These are phyloP conservation scores for Porites divaricata DNA, from an alignment of 92 coral and sea anemone genomes.

Conservation along the genomic window DNA sequence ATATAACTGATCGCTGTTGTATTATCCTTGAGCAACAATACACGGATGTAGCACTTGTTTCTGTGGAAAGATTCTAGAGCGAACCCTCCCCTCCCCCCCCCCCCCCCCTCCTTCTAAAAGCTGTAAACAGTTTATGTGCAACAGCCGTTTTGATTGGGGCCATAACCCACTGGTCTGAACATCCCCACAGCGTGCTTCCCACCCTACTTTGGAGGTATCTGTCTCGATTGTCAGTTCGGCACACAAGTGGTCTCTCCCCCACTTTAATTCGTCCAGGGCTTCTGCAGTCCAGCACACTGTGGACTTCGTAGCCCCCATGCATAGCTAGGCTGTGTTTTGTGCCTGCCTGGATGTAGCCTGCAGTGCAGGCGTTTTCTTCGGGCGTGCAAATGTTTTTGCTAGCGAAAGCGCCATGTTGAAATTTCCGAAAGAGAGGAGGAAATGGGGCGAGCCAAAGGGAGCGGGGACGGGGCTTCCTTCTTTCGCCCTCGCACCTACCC, in stretches of 20 bases:
- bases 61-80: constrained; percentile 63
- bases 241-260: constrained; percentile 58
- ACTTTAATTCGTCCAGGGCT: constrained; percentile 48
- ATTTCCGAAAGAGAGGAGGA: no score
- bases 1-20: constrained; percentile 56
- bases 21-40: constrained; percentile 53
- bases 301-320: constrained; percentile 47
- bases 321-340: constrained; percentile 45
- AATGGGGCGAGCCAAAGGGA: no score
- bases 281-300: constrained; percentile 30
- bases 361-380: no score
- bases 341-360: constrained; percentile 49
- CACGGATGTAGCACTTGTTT: constrained; percentile 49
- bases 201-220: constrained; percentile 61
- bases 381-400: no score
- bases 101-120: constrained; percentile 44
- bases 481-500: no score
- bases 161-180: constrained; percentile 62
- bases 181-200: constrained; percentile 64
- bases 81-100: no score
- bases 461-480: no score
- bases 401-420: no score
- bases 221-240: constrained; percentile 66
- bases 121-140: constrained; percentile 61
- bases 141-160: constrained; percentile 53